Evolutionary conservation across 2,797 vertebrate species (phyloP), one percentile per base, ranked within the genome.

Genomic region (Pangasius krempfi): DNA sequence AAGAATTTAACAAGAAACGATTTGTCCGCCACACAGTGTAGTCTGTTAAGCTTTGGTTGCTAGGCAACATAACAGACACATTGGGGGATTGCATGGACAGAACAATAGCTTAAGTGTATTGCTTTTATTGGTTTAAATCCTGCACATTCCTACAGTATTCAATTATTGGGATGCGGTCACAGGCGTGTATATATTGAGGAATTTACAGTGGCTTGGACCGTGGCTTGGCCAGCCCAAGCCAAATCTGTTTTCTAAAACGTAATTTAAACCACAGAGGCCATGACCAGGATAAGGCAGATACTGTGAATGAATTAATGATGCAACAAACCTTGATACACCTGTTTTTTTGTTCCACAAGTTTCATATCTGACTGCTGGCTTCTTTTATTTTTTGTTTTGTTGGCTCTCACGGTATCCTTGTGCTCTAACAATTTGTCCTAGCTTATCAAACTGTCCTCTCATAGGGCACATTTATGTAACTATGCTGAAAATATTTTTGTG

Each of bases 121-220:
- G 52, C 76, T 56, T 79, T 80, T 58, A 56, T 58, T 80, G 30
- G 78, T 33, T 80, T 33, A 33, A 80, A 56, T 12, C 78, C 30
- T 80, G 52, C 30, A 50, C 47, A 50, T 78, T 50, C 30, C 4
- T 78, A 16, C 13, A 58, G 18, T 22, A 80, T 37, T 56, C 2
- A 80, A 40, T 12, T 58, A 37, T 22, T 33, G 78, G 22, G 30
- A 33, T 56, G 76, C 22, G n/a, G 27, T 33, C n/a, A 56, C 52
- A 79, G 54, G 4, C 37, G 76, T 22, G 30, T 58, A 33, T 81
- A 37, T 40, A 81, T 16, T 60, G 12, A 27, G 33, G 80, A 82
- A 44, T 60, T 27, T 80, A 22, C 52, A 54, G 16, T 14, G 14
- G 50, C 14, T 8, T 79, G 14, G 52, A 56, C 50, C 16, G 16